These are phyloP conservation scores for Melanocharis versteri DNA, from an alignment of 2,113 vertebrate species.

Conservation along the genomic window DNA sequence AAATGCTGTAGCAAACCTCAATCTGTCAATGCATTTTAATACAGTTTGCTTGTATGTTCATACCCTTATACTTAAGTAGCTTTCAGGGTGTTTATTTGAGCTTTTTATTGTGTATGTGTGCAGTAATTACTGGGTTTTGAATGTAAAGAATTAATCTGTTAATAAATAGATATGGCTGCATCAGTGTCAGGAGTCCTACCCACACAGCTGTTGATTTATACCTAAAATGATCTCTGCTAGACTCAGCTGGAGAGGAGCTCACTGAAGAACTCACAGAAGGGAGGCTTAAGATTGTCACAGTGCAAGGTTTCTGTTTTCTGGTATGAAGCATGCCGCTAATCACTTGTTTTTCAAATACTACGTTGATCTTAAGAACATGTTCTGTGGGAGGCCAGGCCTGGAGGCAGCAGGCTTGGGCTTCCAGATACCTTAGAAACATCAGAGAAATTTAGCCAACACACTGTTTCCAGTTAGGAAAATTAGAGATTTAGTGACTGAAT, in stretches of 20 bases:
- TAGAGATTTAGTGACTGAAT: not conserved
- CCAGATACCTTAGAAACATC: not conserved
- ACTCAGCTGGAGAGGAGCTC: not conserved
- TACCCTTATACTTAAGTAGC: not conserved
- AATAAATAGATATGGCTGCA: not conserved
- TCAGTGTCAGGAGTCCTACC: not conserved
- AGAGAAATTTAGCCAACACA: not conserved
- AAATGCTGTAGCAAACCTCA: not conserved
- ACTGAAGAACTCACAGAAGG: not conserved
- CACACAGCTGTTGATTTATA: not conserved
- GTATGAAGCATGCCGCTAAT: not conserved
- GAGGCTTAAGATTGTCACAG: not conserved
- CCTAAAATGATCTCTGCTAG: not conserved
- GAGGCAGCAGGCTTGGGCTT: not conserved
- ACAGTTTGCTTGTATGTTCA: not conserved
- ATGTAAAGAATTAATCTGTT: not conserved
- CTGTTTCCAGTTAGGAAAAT: not conserved
- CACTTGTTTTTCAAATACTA: not conserved
- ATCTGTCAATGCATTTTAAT: not conserved
- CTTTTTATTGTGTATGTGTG: not conserved
- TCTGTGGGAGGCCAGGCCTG: not conserved
- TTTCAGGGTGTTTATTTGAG: not conserved
- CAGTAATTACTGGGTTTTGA: not conserved
- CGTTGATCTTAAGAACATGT: not conserved
- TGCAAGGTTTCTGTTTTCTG: not conserved